Conservation (phyloP, 2,888 invertebrate genomes). For the Chaitophorus viminalis region DNA sequence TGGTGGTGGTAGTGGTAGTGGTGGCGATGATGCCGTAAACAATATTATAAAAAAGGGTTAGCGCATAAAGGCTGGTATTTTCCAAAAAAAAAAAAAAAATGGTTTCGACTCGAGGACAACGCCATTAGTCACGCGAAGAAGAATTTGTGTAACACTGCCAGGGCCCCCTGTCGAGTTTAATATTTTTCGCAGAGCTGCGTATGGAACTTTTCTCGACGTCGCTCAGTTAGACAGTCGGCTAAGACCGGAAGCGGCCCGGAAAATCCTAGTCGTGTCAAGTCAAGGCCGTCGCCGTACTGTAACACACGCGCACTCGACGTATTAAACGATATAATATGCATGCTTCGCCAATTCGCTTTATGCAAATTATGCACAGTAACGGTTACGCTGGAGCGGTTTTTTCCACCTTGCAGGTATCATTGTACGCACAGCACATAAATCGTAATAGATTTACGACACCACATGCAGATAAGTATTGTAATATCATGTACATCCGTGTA, state of each 20-base stretch:
- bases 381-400: neutral
- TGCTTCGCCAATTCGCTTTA: neutral
- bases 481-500: no score
- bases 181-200: neutral
- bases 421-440: neutral
- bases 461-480: no score
- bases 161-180: no score
- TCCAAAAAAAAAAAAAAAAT: no score
- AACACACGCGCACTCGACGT: neutral
- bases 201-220: slow-evolving; percentile 31
- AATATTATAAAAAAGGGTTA: no score
- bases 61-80: no score
- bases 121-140: slow-evolving; percentile 36
- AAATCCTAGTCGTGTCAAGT: slow-evolving; percentile 15
- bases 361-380: neutral
- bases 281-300: slow-evolving; percentile 37
- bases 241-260: slow-evolving; percentile 42
- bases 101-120: slow-evolving; percentile 22
- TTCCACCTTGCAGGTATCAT: neutral
- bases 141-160: neutral
- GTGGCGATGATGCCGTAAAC: no score
- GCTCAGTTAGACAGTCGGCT: slow-evolving; percentile 9
- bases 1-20: no score
- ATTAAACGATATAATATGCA: no score
- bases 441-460: neutral